Evolutionary conservation across 30 jellyfish, hydroid and myxozoan genomes (phyloP), one percentile per base, ranked within the genome.

Genomic region (Turritopsis rubra): DNA sequence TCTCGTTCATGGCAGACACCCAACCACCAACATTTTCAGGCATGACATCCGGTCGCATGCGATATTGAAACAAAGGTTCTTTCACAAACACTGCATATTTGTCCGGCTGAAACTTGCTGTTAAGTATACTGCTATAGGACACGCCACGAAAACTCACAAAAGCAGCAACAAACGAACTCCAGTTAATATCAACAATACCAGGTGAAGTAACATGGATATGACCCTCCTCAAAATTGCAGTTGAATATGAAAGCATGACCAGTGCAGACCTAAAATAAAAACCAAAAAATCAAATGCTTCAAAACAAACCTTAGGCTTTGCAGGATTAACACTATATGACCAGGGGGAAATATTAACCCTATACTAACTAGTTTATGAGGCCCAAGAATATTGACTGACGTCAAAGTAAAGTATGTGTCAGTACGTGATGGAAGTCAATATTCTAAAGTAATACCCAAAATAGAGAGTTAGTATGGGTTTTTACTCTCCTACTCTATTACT

Each of bases 181-280:
- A 85, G n/a, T 89, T 88, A 1, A 86, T 66, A 79, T 81, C 82
- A 28, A 85, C 90, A 0, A 87, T 66, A 72, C 95, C 97, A 7
- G 97, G 97, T 26, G 95, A 52, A 22, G 86, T 75, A 16, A 90
- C 89, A 70, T 80, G 89, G 24, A 90, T 28, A 16, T 86, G 92
- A 9, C 97, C 97, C 52, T 90, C 90, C 30, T 86, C 92, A 54
- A 90, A 79, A 52, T 52, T 85, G 66, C 97, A 90, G 78, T 90
- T 85, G 81, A 85, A 93, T 70, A 90, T 22, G 25, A 80, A 92
- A 7, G 85, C 89, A 41, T 90, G 92, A 4, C 97, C 97, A 53
- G 89, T 66, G 18, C 79, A 54, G 0, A 86, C 95, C 97, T 90
- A 73, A 0, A 71, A 75, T 21, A 31, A 54, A 30, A 28, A 25